Evolutionary conservation across 2,888 invertebrate species (phyloP).

Genomic region (Elaeidobius kamerunicus): DNA sequence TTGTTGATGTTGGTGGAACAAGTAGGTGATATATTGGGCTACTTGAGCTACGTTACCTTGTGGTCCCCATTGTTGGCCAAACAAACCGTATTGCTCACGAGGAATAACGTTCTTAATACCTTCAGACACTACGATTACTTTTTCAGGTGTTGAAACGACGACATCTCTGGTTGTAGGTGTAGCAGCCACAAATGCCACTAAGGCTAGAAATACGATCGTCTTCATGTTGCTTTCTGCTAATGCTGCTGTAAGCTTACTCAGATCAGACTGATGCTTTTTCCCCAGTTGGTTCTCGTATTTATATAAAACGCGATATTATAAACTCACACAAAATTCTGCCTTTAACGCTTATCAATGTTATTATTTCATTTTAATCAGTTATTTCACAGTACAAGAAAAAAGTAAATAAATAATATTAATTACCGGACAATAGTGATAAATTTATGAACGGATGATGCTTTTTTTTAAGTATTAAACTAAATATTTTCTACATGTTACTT

Average conservation of each 20-base stretch:
- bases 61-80: constrained; percentile 3
- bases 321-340: not conserved
- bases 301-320: no score
- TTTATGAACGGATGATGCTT: no score
- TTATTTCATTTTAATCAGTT: not conserved
- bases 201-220: constrained; percentile 15
- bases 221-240: constrained; percentile 19
- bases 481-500: no score
- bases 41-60: constrained; percentile 3
- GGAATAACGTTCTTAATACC: not conserved
- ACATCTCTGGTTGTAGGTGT: constrained; percentile 3
- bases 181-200: constrained; percentile 24
- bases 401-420: no score
- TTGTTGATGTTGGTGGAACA: constrained; percentile 4
- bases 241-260: constrained; percentile 9
- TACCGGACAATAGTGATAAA: no score
- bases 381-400: not conserved
- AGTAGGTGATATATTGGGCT: constrained; percentile 7
- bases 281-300: constrained; percentile 8
- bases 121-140: constrained; percentile 9
- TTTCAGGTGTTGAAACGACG: constrained; percentile 12
- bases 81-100: not conserved
- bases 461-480: no score
- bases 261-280: constrained; percentile 20
- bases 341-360: not conserved